phyloP scores from a whole-genome alignment of 2,113 vertebrate genomes.

The Phaetusa simplex region DNA sequence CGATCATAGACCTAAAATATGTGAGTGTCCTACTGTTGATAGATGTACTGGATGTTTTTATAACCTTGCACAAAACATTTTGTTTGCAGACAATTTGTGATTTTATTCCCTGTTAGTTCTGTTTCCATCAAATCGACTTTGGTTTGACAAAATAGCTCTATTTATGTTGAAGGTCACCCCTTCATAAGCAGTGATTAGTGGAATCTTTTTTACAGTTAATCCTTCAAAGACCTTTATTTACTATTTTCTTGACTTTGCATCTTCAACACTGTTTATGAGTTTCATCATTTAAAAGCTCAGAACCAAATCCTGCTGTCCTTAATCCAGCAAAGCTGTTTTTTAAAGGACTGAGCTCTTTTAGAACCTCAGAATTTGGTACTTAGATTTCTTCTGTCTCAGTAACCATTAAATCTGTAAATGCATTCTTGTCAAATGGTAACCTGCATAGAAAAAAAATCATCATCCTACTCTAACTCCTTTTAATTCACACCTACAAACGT shows the following conservation, averaged over 20 bases:
- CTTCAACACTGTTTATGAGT: constrained; percentile 36
- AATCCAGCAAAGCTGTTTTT: not conserved
- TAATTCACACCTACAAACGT: not conserved
- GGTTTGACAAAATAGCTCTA: constrained; percentile 23
- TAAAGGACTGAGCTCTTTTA: not conserved
- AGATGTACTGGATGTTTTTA: constrained; percentile 37
- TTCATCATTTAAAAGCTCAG: constrained; percentile 8
- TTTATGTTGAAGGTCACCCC: constrained; percentile 58
- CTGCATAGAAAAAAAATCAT: not conserved
- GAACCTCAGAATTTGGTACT: not conserved
- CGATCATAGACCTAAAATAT: constrained; percentile 9
- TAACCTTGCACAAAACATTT: constrained; percentile 50
- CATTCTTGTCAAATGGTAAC: not conserved
- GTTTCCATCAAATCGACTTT: constrained; percentile 35
- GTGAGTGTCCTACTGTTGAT: not conserved
- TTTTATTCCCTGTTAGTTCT: constrained; percentile 52
- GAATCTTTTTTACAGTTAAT: constrained; percentile 40
- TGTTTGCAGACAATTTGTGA: constrained; percentile 29
- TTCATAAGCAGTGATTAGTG: constrained; percentile 51
- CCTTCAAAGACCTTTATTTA: constrained; percentile 51
- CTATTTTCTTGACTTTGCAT: constrained; percentile 28
- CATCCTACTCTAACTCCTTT: not conserved
- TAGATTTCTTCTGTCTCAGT: not conserved
- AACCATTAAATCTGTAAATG: not conserved
- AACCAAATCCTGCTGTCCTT: not conserved